phyloP scores from a whole-genome alignment of 2,113 vertebrate genomes.

The Oceanites oceanicus region DNA sequence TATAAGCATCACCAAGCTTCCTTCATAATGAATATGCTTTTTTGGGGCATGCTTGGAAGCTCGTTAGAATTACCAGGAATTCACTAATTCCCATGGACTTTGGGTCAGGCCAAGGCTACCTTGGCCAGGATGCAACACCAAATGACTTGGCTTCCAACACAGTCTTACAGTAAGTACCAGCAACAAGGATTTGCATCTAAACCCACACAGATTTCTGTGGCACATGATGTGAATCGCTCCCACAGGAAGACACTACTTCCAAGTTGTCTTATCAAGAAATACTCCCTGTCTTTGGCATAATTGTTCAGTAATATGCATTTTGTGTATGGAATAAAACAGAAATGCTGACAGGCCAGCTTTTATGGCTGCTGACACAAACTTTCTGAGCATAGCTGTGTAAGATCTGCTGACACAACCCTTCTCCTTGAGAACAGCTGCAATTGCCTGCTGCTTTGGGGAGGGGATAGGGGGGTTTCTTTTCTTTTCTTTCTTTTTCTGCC shows the following conservation, averaged over 20 bases:
- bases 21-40: background rate
- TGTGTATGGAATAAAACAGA: slow-evolving; percentile 46
- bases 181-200: background rate
- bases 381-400: slow-evolving; percentile 28
- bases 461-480: background rate
- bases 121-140: background rate
- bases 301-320: slow-evolving; percentile 60
- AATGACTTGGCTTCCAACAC: background rate
- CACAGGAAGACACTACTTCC: slow-evolving; percentile 44
- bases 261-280: slow-evolving; percentile 34
- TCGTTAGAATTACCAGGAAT: background rate
- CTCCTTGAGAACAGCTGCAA: slow-evolving; percentile 62
- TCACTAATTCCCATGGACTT: background rate
- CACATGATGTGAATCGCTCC: background rate
- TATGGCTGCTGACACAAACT: slow-evolving; percentile 65
- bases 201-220: background rate
- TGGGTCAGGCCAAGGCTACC: background rate
- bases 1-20: background rate
- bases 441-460: slow-evolving; percentile 24
- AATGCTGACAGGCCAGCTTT: slow-evolving; percentile 67
- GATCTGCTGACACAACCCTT: slow-evolving; percentile 65
- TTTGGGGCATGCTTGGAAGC: background rate
- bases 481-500: background rate
- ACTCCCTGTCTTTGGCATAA: slow-evolving; percentile 56
- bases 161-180: background rate